Evolutionary conservation across 1,140 invertebrate genomes (phyloP), one percentile per base, ranked within the genome.

Genomic region (Tetramorium alpestre): DNA sequence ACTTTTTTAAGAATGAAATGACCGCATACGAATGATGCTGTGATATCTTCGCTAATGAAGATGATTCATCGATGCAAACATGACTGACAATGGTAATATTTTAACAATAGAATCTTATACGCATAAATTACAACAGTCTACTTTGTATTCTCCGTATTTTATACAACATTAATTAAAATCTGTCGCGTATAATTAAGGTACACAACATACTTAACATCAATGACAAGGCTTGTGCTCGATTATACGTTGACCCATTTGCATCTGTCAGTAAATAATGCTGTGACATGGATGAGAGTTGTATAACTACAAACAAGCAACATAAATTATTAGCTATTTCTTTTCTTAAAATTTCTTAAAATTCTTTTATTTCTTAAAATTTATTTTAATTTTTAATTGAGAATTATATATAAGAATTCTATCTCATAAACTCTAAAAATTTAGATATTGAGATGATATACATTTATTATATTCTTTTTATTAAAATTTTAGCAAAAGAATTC

Each of bases 241-340:
- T 58, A 13, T 25, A 38, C 16, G 28, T 60, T 5, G 73, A 85
- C 58, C 73, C 86, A 65, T 62, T 88, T n/a, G 16, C 44, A 5
- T 72, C 88, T 3, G 88, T 85, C 18, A 75, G 47, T 16, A 87
- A 64, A 38, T 91, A 90, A 51, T 92, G 90, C 44, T 93, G 91
- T 6, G 93, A 91, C 65, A 92, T 89, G 16, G 92, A 92, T 28
- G 89, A 87, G 25, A 92, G 70, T 70, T 93, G 90, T 33, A 92
- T 80, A 13, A 78, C 93, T 93, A 76, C 22, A 78, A 88, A 88
- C 44, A 51, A 58, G 28, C 8, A 58, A 41, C 54, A 72, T 28
- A 41, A 64, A 18, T 28, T n/a, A 41, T 10, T 41, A 44, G 10
- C 7, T 67, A 22, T 44, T 18, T n/a, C 22, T 13, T 64, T 64